Percentiles rank a stretch among this genome's conserved stretches.
Conservation (phyloP, 35 echinoderm and acorn worm genomes). For the Ophioderma brevispina region DNA sequence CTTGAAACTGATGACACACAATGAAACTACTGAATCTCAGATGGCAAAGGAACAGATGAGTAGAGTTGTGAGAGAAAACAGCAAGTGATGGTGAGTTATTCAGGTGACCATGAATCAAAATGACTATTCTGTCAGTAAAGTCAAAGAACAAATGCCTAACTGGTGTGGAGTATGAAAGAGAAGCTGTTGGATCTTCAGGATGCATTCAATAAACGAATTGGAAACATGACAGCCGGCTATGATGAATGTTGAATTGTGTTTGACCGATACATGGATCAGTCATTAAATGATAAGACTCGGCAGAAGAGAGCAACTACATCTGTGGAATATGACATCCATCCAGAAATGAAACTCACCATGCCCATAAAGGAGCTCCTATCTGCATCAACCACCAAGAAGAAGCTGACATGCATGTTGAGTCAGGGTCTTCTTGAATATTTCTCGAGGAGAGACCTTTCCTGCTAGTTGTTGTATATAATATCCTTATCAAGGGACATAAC, state of each 20-base stretch:
- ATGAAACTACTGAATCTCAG: background rate
- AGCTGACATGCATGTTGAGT: slow-evolving; percentile 34
- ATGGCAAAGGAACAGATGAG: background rate
- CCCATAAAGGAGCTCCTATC: slow-evolving; percentile 26
- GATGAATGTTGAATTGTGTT: slow-evolving; percentile 44
- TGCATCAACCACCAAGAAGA: slow-evolving; percentile 41
- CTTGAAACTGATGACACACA: background rate
- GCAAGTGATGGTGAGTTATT: too few relatives aligned
- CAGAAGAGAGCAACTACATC: slow-evolving; percentile 40
- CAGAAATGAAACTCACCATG: slow-evolving; percentile 43
- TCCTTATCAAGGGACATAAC: slow-evolving; percentile 41
- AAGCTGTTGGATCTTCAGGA: slow-evolving; percentile 38
- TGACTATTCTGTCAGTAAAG: too few relatives aligned
- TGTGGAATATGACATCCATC: slow-evolving; percentile 33
- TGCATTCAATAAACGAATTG: slow-evolving; percentile 29
- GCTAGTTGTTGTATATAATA: slow-evolving; percentile 31
- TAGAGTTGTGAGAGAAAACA: too few relatives aligned
- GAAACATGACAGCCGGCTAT: slow-evolving; percentile 20
- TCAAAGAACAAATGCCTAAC: too few relatives aligned
- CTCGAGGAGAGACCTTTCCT: slow-evolving; percentile 18
- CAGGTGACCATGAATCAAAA: too few relatives aligned
- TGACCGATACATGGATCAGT: slow-evolving; percentile 29
- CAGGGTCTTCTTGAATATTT: slow-evolving; percentile 36
- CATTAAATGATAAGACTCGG: slow-evolving; percentile 33
- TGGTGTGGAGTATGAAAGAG: too few relatives aligned